Evolutionary conservation across 2,888 invertebrate genomes (phyloP), one percentile per base, ranked within the genome.

Genomic region (Allacma fusca): DNA sequence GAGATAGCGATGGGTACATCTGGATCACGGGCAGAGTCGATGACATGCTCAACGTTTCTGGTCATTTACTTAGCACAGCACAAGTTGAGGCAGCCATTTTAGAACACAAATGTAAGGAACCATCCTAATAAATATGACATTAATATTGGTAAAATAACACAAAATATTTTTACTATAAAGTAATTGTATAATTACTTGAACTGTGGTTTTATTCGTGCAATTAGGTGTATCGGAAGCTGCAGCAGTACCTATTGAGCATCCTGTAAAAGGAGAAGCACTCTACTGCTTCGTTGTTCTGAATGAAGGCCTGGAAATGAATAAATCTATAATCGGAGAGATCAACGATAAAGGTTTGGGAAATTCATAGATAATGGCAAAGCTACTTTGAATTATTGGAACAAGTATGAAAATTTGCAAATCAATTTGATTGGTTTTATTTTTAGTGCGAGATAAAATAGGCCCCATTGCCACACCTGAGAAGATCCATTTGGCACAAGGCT

Each of bases 11-110:
- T 86, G 98, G 98, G 0, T 97, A 96, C 87, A 88, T 96, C 76
- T 97, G 97, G 97, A 93, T 98, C 78, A 98, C 97, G 0, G 98
- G 98, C 0, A 92, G 98, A 78, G 94, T 98, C 57, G 98, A 99
- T 87, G 99, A 99, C 87, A 97, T 99, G 96, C 89, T 99, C 83
- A 99, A 99, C 87, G 98, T 99, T 13, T 97, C 97, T 1, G 99
- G 98, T 0, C 98, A 99, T 88, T 89, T 99, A 75, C 93, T 99
- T 91, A 97, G 97, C 80, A 99, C 98, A 0, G 94, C 98, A 0
- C 97, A 99, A 89, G 89, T 91, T 26, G 90, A 90, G 84, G 88
- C 89, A 0, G 89, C 89, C 12, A 69, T 83, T 23, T 80, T 83
- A 65, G 83, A 83, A 74, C 83, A 83, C 40, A 82, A 81, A 80